Percentiles rank a stretch among this genome's conserved stretches.
Evolutionary conservation across 2,113 vertebrate genomes (phyloP).

Genomic region (Aleadryas rufinucha): DNA sequence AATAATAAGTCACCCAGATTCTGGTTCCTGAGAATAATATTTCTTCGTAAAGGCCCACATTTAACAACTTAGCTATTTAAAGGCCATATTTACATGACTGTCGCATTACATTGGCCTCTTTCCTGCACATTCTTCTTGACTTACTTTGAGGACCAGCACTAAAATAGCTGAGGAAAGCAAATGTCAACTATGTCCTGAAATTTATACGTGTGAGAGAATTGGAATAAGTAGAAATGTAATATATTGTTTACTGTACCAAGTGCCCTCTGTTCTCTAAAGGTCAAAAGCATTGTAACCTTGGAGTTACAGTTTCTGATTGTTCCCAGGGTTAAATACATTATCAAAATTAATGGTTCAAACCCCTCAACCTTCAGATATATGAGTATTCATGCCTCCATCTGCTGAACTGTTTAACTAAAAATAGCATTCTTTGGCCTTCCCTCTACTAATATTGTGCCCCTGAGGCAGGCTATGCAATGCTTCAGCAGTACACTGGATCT

Average conservation of each 20-base stretch:
- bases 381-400: conserved; percentile 84
- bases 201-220: conserved; percentile 84
- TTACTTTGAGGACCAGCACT: conserved; percentile 74
- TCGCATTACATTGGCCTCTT: conserved; percentile 64
- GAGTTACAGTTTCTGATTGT: conserved; percentile 89
- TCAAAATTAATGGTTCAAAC: conserved; percentile 91
- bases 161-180: conserved; percentile 88
- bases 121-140: conserved; percentile 72
- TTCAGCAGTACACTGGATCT: conserved; percentile 61
- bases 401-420: conserved; percentile 86
- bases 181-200: conserved; percentile 84
- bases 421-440: conserved; percentile 80
- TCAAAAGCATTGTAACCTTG: conserved; percentile 83
- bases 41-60: conserved; percentile 69
- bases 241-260: conserved; percentile 86
- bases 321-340: conserved; percentile 97
- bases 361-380: conserved; percentile 87
- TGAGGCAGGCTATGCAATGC: conserved; percentile 72
- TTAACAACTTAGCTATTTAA: conserved; percentile 70
- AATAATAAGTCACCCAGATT: conserved; percentile 55
- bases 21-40: conserved; percentile 64
- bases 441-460: conserved; percentile 74
- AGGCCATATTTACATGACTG: conserved; percentile 74
- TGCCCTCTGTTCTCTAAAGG: conserved; percentile 86
- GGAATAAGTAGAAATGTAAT: conserved; percentile 90